Evolutionary conservation across 2,888 invertebrate genomes (phyloP), one percentile per base, ranked within the genome.

Genomic region (Hypolimnas misippus): DNA sequence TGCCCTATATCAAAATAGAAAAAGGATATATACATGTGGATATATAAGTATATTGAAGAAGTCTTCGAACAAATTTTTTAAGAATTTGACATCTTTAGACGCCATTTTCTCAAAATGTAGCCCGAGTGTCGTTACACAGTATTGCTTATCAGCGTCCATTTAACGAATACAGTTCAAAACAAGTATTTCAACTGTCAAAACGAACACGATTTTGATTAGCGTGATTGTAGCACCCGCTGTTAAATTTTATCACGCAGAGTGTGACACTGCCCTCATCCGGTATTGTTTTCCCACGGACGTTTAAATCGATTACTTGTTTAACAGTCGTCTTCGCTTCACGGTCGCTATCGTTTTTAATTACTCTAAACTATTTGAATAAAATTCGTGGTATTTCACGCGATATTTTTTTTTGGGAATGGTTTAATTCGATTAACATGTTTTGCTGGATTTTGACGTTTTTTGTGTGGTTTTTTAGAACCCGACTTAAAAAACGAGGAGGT

Each of bases 211-310:
- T 3, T 25, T 5, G 25, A 25, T 25, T 5, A n/a, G 25, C 35
- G n/a, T 3, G n/a, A n/a, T 33, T 33, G 2, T 1, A 38, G 12
- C 4, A n/a, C 4, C n/a, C n/a, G 12, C n/a, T 21, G n/a, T n/a
- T 57, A 40, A 42, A 50, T 53, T 17, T 31, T 21, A 10, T 54
- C 25, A 21, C 54, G 33, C 16, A 10, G 14, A 56, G 51, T 68
- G 63, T 65, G 62, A 31, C 62, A 12, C 42, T 44, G 46, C 54
- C 66, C 66, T 71, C 65, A 69, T 52, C 59, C 67, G 61, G 68
- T 64, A 67, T 53, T 66, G 66, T 66, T 77, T n/a, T 77, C 79
- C 74, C 78, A 78, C 76, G 76, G 68, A 66, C 70, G 72, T 71
- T 61, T 59, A 72, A 76, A 77, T 76, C 76, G 75, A 77, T 78